Evolutionary conservation across 2,797 vertebrate genomes (phyloP), one percentile per base, ranked within the genome.

Genomic region (Urocyon cinereoargenteus): DNA sequence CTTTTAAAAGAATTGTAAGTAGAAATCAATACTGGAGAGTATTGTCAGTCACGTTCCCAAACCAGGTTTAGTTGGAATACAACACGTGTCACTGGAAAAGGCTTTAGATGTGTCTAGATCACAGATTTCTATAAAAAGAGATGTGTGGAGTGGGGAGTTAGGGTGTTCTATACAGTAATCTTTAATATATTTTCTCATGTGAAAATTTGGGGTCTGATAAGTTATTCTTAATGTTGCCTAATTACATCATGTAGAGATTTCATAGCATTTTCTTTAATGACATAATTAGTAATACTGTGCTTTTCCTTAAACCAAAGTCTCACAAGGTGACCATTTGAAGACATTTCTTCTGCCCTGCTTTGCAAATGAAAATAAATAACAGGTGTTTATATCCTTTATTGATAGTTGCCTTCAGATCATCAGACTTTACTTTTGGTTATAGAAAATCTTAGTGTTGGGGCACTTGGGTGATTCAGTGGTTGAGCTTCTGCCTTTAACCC

Each of bases 101-200:
- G 34, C 1, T 40, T 8, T 79, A 34, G 9, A 90, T 31, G 1
- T 10, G 28, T 34, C 2, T 77, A 62, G 26, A 5, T 94, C 13
- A 89, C 6, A 81, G 4, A 84, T 88, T 89, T 91, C 28, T 73
- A 53, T 1, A 86, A 81, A 94, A 84, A 57, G 18, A 15, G 6
- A 16, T 9, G 0, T 6, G 2, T 49, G 2, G 1, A 1, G 0
- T 26, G 0, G 1, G 5, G 3, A 34, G 13, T 72, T 77, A 26
- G 4, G 0, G 3, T 62, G 2, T 16, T 57, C 15, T 77, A 66
- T 24, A 59, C 92, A 86, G 75, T 77, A 90, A 51, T 73, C 4
- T 45, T 55, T 36, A 72, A 68, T 5, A 7, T 79, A 53, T 72
- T 68, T 86, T 86, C 16, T 85, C 34, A 75, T 28, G 13, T 15